Percentiles rank a stretch among this genome's conserved stretches.
Evolutionary conservation across 2,113 vertebrate species (phyloP).

Genomic region (Diadophis punctatus): DNA sequence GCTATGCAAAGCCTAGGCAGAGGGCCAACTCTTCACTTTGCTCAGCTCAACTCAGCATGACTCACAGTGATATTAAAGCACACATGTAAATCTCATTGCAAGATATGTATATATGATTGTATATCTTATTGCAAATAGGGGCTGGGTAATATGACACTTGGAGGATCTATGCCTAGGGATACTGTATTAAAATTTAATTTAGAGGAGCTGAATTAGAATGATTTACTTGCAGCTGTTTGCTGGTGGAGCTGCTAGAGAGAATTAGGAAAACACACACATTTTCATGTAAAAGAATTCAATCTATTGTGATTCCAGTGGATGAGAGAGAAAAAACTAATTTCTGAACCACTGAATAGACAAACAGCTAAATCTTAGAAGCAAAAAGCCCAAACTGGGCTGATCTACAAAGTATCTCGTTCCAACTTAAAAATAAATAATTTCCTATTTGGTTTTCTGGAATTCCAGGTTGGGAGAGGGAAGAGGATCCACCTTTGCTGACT

Average conservation of each 20-base stretch:
- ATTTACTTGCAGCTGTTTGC: not conserved
- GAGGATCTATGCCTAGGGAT: not conserved
- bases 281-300: not conserved
- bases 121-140: not conserved
- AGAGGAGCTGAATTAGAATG: not conserved
- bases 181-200: not conserved
- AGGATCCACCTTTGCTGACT: not conserved
- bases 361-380: not conserved
- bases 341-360: not conserved
- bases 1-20: not conserved
- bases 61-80: not conserved
- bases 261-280: not conserved
- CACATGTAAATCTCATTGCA: not conserved
- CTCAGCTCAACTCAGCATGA: not conserved
- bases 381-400: not conserved
- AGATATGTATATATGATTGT: not conserved
- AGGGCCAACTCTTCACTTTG: not conserved
- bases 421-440: not conserved
- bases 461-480: not conserved
- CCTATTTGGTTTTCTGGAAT: not conserved
- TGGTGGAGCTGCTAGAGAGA: not conserved
- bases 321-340: not conserved
- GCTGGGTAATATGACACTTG: not conserved
- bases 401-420: not conserved
- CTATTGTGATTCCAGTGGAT: not conserved